phyloP scores from a whole-genome alignment of 2,888 invertebrate species.

The Saturnia japonica region DNA sequence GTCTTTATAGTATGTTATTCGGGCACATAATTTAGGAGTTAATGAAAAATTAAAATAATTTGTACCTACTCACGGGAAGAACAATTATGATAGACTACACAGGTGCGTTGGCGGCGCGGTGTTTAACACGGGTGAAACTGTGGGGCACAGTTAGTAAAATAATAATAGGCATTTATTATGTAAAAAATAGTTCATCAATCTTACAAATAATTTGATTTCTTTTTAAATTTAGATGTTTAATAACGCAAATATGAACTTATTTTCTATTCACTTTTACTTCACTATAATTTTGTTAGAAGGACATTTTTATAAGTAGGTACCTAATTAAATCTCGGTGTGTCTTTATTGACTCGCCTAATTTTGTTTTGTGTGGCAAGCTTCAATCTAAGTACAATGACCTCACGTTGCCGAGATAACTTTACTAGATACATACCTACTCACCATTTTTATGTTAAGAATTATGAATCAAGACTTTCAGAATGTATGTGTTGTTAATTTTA shows the following conservation, averaged over 20 bases:
- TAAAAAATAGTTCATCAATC: not conserved
- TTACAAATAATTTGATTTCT: not conserved
- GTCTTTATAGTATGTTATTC: no score
- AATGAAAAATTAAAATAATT: no score
- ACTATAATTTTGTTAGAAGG: not conserved
- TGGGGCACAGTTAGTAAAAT: no score
- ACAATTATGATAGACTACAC: no score
- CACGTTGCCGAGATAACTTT: constrained; percentile 50
- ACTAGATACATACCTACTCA: constrained; percentile 32
- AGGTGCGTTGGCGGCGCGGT: no score
- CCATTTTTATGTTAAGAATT: constrained; percentile 24
- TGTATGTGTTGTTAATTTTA: not conserved
- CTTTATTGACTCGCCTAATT: constrained; percentile 23
- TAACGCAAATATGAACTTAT: no score
- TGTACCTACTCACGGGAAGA: no score
- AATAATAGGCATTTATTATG: not conserved
- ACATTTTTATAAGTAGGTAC: not conserved
- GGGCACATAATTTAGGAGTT: no score
- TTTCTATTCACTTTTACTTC: not conserved
- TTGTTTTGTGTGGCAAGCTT: constrained; percentile 40
- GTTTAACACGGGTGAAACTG: no score
- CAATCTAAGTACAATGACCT: constrained; percentile 59
- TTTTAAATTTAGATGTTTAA: not conserved
- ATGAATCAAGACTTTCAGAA: constrained; percentile 1
- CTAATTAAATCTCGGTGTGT: constrained; percentile 6